phyloP scores from a whole-genome alignment of 2,797 vertebrate genomes.

The Galago senegalensis region DNA sequence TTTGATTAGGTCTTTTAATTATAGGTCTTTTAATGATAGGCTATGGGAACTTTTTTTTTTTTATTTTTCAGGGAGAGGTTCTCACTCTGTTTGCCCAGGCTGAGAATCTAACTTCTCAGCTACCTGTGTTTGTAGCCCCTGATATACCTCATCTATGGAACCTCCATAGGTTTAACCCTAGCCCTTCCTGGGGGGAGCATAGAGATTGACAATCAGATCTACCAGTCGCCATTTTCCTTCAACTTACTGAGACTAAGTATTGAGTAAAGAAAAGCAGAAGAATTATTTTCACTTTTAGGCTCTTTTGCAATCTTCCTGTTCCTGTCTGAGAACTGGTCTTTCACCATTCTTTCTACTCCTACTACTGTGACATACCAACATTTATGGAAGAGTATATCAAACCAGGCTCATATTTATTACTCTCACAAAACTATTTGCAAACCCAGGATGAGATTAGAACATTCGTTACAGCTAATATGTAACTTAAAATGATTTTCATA shows the following conservation, averaged over 20 bases:
- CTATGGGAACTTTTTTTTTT: neutral
- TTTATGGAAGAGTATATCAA: neutral
- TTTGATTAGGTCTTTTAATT: neutral
- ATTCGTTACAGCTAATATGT: neutral
- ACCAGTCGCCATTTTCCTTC: neutral
- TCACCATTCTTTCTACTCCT: conserved; percentile 47
- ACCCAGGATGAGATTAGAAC: neutral
- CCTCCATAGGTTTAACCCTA: neutral
- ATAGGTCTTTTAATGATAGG: neutral
- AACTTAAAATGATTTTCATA: conserved; percentile 22
- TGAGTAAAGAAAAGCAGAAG: conserved; percentile 14
- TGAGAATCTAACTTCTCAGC: neutral
- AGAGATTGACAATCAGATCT: neutral
- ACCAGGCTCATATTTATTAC: neutral
- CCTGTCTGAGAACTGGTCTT: conserved; percentile 19
- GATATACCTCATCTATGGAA: neutral
- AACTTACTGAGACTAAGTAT: conserved; percentile 27
- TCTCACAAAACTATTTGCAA: conserved; percentile 49
- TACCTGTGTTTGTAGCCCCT: neutral
- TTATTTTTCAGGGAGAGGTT: neutral
- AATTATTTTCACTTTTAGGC: conserved; percentile 28
- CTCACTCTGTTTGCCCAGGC: neutral
- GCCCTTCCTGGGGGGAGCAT: neutral
- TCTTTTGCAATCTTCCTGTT: conserved; percentile 39
- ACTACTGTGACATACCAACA: neutral